Conservation (phyloP, 2,888 invertebrate genomes). For the Trichogramma dendrolimi region DNA sequence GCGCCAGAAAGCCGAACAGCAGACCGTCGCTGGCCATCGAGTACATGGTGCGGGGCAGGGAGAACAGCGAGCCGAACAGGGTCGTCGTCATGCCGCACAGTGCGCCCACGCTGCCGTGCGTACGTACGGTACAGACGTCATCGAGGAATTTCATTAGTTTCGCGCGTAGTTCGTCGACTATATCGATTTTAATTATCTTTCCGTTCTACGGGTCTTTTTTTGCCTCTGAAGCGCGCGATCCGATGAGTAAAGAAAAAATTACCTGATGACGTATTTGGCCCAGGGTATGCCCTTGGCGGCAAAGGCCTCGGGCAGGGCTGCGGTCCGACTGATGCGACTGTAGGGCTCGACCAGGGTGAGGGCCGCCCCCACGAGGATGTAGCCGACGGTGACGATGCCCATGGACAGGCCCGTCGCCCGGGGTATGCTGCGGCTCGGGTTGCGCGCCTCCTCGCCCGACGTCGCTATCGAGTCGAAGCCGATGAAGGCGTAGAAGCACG, state of each 20-base stretch:
- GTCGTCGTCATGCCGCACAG: slow-evolving; percentile 91
- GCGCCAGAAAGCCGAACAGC: slow-evolving; percentile 74
- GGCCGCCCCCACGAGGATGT: slow-evolving; percentile 77
- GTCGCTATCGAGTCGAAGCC: slow-evolving; percentile 91
- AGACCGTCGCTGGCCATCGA: slow-evolving; percentile 89
- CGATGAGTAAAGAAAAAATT: not conserved
- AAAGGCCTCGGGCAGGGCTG: slow-evolving; percentile 78
- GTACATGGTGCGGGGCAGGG: slow-evolving; percentile 80
- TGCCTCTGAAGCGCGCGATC: too few relatives aligned
- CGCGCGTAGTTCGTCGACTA: too few relatives aligned
- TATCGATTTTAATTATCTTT: too few relatives aligned
- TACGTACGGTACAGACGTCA: too few relatives aligned
- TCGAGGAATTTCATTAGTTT: too few relatives aligned
- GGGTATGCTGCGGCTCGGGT: slow-evolving; percentile 76
- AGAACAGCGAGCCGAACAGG: slow-evolving; percentile 78
- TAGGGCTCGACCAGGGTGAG: slow-evolving; percentile 79
- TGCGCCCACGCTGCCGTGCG: slow-evolving; percentile 64
- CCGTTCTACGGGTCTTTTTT: too few relatives aligned
- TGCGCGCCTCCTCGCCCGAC: slow-evolving; percentile 79
- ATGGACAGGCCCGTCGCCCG: slow-evolving; percentile 78
- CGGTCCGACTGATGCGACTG: slow-evolving; percentile 67
- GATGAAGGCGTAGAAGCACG: slow-evolving; percentile 88
- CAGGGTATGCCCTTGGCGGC: slow-evolving; percentile 70
- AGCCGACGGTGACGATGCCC: slow-evolving; percentile 73
- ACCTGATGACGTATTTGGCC: slow-evolving; percentile 68